Base-by-base conservation (phyloP, 2,797 vertebrate genomes). In the Phoebastria nigripes region DNA sequence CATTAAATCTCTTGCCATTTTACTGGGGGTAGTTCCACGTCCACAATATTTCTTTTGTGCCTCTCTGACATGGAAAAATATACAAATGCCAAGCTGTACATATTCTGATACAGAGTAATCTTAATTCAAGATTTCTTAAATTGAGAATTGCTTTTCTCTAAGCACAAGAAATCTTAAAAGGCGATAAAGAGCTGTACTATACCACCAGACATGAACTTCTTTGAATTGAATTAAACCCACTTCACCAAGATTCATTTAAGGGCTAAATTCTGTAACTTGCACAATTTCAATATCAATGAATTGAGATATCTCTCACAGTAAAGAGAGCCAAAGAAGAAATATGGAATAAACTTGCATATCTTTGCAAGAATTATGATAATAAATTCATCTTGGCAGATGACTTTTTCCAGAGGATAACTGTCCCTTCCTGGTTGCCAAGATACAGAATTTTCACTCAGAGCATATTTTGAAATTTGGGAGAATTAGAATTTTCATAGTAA, bases 341-440 rank as follows among this genome's bases (percentile, higher is more conserved):
- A 73, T 3, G 31, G 83, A 90, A 95, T 74, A 95, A 85, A 74
- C 35, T 78, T 49, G 59, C 42, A 58, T 56, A 87, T 87, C 42
- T 85, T 87, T 87, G 35, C 71, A 93, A 74, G 47, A 74, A 77
- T 93, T 95, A 93, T 56, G 63, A 79, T 81, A 91, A 94, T 87
- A 86, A 92, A 92, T 91, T 93, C 73, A 56, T 89, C 90, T 62
- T 65, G 52, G 61, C 89, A 96, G 81, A 74, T 59, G 39, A 80
- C 49, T 91, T 92, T 80, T 91, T 91, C 54, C 69, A 71, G 49
- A 85, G 65, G 51, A 86, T 71, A 91, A 94, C 22, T 83, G 81
- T 78, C 78, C 72, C 56, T 78, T 93, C n/a, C 54, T 88, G 31
- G 70, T 92, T 92, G 87, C 89, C 93, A 95, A 96, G 81, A 87